Evolutionary conservation across 2,888 invertebrate genomes (phyloP), one percentile per base, ranked within the genome.

Genomic region (Lumbricus terrestris): DNA sequence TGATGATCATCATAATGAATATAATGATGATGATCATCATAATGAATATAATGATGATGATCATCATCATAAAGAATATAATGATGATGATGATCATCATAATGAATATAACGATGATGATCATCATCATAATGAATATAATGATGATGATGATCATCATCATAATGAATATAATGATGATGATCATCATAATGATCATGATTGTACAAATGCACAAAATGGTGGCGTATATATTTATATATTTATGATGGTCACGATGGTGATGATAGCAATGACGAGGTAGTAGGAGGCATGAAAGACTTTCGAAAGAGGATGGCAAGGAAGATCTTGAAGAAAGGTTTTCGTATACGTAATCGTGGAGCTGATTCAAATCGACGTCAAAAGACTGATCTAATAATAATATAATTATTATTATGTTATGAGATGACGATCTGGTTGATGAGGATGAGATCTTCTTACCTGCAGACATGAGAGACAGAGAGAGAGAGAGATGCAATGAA

Each of bases 171-270:
- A 88, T 38, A 47, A 88, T 4, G 90, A 90, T 40, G 90, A 42
- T 42, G 90, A 90, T 42, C 88, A 88, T 33, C 88, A 42, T 35
- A 88, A 89, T 89, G 90, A 82, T 35, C 88, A 89, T 88, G 88
- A 34, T 90, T 88, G 47, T 88, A 69, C 38, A 88, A 40, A 40
- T 90, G 90, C 38, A 37, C 88, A 18, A 38, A 88, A 54, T 88
- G 90, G 34, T 88, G 90, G 40, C 42, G 90, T n/a, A n/a, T n/a
- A n/a, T n/a, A n/a, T n/a, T n/a, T n/a, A 90, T 88, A 88, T n/a
- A n/a, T n/a, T n/a, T n/a, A 90, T 90, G 47, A 88, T 88, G 88
- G 88, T 42, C 2, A 37, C 29, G 29, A 29, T 13, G 47, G 34
- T n/a, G 88, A 90, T 37, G 90, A 88, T 88, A 35, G 82, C 47